These are phyloP conservation scores for Nephrocerus scutellatus DNA, from an alignment of 2,888 invertebrate species.

Conservation along the genomic window DNA sequence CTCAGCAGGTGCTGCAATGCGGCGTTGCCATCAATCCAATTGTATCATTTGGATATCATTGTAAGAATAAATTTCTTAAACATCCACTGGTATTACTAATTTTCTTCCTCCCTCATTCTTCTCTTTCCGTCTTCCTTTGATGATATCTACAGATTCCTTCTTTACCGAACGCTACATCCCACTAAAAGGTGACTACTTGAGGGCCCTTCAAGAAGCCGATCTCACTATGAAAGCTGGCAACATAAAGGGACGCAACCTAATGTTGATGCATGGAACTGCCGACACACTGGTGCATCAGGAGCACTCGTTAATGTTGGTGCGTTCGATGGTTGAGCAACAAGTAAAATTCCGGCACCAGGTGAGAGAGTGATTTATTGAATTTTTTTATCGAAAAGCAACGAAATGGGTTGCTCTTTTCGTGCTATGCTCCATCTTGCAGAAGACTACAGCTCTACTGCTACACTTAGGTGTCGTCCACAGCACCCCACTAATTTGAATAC, in stretches of 20 bases:
- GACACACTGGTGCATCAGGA: constrained; percentile 81
- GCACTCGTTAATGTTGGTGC: constrained; percentile 76
- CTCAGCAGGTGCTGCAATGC: constrained; percentile 70
- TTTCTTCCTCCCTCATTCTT: neutral
- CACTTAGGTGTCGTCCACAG: no score
- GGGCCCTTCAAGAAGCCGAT: constrained; percentile 69
- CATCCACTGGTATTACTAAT: neutral
- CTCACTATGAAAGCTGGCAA: constrained; percentile 72
- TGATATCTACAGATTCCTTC: constrained; percentile 62
- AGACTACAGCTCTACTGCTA: no score
- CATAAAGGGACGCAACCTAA: constrained; percentile 60
- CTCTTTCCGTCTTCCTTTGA: neutral
- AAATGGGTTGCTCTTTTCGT: no score
- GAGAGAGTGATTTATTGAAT: no score
- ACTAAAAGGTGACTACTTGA: constrained; percentile 60
- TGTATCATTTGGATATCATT: constrained; percentile 74
- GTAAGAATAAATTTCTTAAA: constrained; percentile 48
- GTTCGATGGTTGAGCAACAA: constrained; percentile 71
- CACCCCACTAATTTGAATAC: no score
- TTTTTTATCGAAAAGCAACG: no score
- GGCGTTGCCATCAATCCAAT: constrained; percentile 82
- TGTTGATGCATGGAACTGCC: constrained; percentile 74
- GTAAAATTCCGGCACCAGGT: constrained; percentile 82
- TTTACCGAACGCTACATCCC: constrained; percentile 89
- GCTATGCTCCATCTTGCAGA: no score